Evolutionary conservation across 2,888 invertebrate species (phyloP), one percentile per base, ranked within the genome.

Genomic region (Synergus umbraculus): DNA sequence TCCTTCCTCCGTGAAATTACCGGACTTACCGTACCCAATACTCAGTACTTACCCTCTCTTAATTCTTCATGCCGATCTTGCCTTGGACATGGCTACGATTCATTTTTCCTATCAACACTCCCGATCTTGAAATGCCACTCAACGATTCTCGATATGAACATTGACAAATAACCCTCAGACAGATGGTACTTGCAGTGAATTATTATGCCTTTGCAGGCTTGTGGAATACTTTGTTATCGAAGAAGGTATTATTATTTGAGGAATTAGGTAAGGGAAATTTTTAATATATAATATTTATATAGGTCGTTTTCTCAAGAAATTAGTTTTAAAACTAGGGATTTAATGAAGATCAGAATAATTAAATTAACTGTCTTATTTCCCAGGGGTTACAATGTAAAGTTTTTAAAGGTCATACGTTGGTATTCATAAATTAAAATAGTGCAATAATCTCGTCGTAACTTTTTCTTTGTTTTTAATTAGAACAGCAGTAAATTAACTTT

Each of bases 101-200:
- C n/a, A 37, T 54, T 73, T 37, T 49, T 8, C 7, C 10, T 73
- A 73, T 73, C 41, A 37, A n/a, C 37, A 37, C 22, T 41, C 73
- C 54, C 37, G 54, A 54, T 73, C 73, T 54, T 49, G 29, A 69
- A 73, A 54, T 54, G 37, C 54, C 37, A 41, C 41, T 54, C 54
- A 37, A 54, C 54, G 73, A 37, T 73, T 54, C 37, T 29, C 37
- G 73, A 73, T 73, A 37, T 73, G 10, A 54, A 54, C 41, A 54
- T 46, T 73, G 73, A 73, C 73, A 54, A 73, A 73, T 54, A n/a
- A 73, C 37, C 54, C 73, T 54, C 37, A 15, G 69, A 37, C 69
- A 54, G 69, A 29, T 37, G 37, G 67, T 22, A 18, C 60, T 60
- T 18, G 18, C 22, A 60, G 60, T 69, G 37, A 69, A 54, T 69